Conservation (phyloP, 37 sponge, comb jelly and placozoan genomes). For the Dysidea cf. avara region DNA sequence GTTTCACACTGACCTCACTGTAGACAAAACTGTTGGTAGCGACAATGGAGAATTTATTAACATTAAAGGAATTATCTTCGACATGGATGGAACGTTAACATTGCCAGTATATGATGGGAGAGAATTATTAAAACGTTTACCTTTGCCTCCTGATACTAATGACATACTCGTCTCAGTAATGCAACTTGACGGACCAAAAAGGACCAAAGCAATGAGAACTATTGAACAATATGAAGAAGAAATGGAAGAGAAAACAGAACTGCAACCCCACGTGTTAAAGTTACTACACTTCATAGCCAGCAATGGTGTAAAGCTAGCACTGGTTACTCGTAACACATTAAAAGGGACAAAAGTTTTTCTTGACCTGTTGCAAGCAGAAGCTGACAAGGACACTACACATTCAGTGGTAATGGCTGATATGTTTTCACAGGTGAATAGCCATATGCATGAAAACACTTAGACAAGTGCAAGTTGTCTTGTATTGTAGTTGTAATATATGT, state of each 20-base stretch:
- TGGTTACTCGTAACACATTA: constrained; percentile 56
- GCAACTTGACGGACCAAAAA: constrained; percentile 29
- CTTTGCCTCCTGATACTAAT: constrained; percentile 1
- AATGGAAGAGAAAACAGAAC: constrained; percentile 10
- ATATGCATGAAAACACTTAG: background rate
- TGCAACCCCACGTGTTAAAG: constrained; percentile 60
- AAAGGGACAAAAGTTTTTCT: constrained; percentile 36
- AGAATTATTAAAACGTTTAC: constrained; percentile 29
- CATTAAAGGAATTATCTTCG: constrained; percentile 64
- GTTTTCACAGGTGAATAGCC: constrained; percentile 53
- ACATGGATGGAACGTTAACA: constrained; percentile 84
- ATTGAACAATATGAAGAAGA: constrained; percentile 73
- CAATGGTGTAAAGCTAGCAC: constrained; percentile 22
- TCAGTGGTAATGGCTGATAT: background rate
- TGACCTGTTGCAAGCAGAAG: constrained; percentile 17
- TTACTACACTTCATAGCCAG: constrained; percentile 41
- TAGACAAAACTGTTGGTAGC: too few species aligned
- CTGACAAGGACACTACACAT: background rate
- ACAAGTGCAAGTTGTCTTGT: too few species aligned
- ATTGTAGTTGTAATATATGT: too few species aligned
- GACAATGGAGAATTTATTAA: too few species aligned
- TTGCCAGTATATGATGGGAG: constrained; percentile 45
- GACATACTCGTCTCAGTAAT: constrained; percentile 49
- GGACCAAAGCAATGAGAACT: constrained; percentile 22
- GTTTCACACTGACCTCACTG: too few species aligned